Evolutionary conservation across 1,140 invertebrate species (phyloP).

Genomic region (Drosophila kohkoa): DNA sequence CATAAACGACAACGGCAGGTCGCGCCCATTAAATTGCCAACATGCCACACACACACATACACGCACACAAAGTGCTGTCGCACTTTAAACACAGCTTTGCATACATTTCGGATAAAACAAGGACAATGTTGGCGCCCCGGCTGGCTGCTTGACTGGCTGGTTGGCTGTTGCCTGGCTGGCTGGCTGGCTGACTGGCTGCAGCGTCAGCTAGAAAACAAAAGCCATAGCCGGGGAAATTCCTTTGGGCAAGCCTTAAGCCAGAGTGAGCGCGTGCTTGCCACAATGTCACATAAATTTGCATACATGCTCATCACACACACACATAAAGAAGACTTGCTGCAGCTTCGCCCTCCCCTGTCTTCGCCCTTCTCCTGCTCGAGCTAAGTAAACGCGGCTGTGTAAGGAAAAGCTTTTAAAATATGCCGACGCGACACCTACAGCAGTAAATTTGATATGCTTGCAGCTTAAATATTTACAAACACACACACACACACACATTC

Average conservation of each 20-base stretch:
- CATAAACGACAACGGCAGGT: slow-evolving; percentile 71
- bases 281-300: slow-evolving; percentile 81
- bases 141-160: slow-evolving; percentile 30
- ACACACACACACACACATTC: slow-evolving; percentile 38
- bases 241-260: slow-evolving; percentile 76
- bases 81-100: slow-evolving; percentile 82
- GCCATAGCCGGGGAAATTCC: slow-evolving; percentile 75
- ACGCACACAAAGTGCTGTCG: slow-evolving; percentile 26
- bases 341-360: not conserved
- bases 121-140: slow-evolving; percentile 24
- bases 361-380: slow-evolving; percentile 35
- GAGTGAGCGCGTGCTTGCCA: slow-evolving; percentile 74
- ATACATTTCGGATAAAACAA: slow-evolving; percentile 63
- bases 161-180: not conserved
- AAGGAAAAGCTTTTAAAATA: slow-evolving; percentile 84
- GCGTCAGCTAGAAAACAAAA: slow-evolving; percentile 83
- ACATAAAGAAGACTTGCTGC: slow-evolving; percentile 32
- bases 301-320: slow-evolving; percentile 58
- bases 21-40: slow-evolving; percentile 75
- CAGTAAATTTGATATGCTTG: slow-evolving; percentile 80
- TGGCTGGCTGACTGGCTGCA: slow-evolving; percentile 49
- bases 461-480: slow-evolving; percentile 78
- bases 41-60: slow-evolving; percentile 54
- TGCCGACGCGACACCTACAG: slow-evolving; percentile 83
- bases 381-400: slow-evolving; percentile 74